Evolutionary conservation across 2,888 invertebrate species (phyloP).

Genomic region (Ferrisia virgata): DNA sequence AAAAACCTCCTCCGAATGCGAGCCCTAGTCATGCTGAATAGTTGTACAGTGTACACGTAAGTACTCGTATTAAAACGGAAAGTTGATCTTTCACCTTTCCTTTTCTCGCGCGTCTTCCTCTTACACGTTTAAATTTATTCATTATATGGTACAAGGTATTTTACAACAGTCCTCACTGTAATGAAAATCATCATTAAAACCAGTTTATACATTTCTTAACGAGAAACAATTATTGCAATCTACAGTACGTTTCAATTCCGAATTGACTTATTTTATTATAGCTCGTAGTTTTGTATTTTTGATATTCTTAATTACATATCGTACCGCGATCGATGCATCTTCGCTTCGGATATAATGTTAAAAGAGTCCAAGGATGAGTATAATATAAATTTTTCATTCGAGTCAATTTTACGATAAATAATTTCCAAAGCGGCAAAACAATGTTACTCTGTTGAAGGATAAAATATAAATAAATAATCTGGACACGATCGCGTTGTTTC

Average conservation of each 20-base stretch:
- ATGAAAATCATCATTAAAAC: conserved; percentile 28
- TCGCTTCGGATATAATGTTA: not conserved
- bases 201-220: conserved; percentile 3
- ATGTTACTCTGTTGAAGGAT: not conserved
- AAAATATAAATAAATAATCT: not conserved
- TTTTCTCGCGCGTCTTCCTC: conserved; percentile 27
- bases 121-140: conserved; percentile 28
- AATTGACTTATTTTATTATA: conserved; percentile 7
- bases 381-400: not conserved
- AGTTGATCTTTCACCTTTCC: conserved; percentile 31
- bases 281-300: not conserved
- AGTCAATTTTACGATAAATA: not conserved
- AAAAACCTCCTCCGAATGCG: not conserved
- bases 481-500: conserved; percentile 8
- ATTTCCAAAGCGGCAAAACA: not conserved
- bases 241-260: conserved; percentile 17
- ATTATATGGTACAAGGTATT: conserved; percentile 26
- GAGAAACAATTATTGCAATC: conserved; percentile 26
- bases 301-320: conserved; percentile 10
- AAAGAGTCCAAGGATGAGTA: conserved; percentile 11
- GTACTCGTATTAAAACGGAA: conserved; percentile 30
- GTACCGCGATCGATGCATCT: not conserved
- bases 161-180: conserved; percentile 12
- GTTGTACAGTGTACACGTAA: too few relatives aligned
- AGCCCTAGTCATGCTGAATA: conserved; percentile 3